Evolutionary conservation across 2,888 invertebrate species (phyloP).

Genomic region (Deilephila elpenor): DNA sequence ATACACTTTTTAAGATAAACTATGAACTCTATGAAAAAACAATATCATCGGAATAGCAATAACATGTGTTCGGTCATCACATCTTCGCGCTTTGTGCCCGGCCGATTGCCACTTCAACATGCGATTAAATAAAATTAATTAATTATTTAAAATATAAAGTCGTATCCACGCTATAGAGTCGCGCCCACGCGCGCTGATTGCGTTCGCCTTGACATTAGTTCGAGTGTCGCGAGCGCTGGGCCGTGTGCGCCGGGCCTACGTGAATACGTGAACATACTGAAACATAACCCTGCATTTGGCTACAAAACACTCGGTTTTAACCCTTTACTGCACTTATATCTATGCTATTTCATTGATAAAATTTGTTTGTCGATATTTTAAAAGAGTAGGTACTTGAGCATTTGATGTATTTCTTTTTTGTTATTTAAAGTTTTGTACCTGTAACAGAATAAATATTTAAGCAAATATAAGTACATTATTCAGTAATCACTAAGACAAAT

Average conservation of each 20-base stretch:
- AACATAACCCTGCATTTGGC: conserved; percentile 7
- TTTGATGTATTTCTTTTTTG: too few relatives aligned
- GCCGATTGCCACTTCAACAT: too few relatives aligned
- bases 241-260: conserved; percentile 20
- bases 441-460: too few relatives aligned
- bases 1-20: too few relatives aligned
- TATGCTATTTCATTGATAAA: conserved; percentile 13
- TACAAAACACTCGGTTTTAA: conserved; percentile 11
- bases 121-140: too few relatives aligned
- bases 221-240: conserved; percentile 69
- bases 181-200: conserved; percentile 81
- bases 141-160: conserved; percentile 11
- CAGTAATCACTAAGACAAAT: too few relatives aligned
- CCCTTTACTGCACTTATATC: neutral
- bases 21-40: too few relatives aligned
- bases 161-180: conserved; percentile 57
- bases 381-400: neutral
- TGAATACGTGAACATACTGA: neutral
- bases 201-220: conserved; percentile 82
- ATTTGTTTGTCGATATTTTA: neutral
- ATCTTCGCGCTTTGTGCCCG: too few relatives aligned
- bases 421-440: too few relatives aligned
- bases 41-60: too few relatives aligned
- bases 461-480: too few relatives aligned
- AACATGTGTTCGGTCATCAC: too few relatives aligned